These are phyloP conservation scores for Hemiscyllium ocellatum DNA, from an alignment of 2,113 vertebrate genomes.

Conservation along the genomic window DNA sequence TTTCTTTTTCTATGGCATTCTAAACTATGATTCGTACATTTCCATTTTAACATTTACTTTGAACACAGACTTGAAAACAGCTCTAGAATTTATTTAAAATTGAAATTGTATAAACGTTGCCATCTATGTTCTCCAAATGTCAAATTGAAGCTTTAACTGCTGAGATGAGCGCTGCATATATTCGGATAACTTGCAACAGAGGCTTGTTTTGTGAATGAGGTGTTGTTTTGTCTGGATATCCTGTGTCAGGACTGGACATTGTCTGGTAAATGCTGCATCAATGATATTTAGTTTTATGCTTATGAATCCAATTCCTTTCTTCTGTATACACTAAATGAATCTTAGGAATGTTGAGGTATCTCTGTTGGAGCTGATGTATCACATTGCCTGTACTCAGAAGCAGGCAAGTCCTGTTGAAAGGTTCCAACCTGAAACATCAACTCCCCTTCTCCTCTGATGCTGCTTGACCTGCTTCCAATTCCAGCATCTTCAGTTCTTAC, in stretches of 20 bases:
- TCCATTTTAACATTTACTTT: neutral
- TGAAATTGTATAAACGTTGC: neutral
- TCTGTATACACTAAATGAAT: neutral
- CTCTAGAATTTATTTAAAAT: neutral
- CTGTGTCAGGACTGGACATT: neutral
- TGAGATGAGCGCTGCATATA: neutral
- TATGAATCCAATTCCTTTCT: neutral
- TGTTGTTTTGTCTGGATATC: neutral
- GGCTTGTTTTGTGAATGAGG: neutral
- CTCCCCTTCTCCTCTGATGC: too few relatives aligned
- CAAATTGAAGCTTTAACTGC: conserved; percentile 5
- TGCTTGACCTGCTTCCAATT: too few relatives aligned
- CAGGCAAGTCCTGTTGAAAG: neutral
- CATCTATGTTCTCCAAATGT: neutral
- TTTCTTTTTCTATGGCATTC: neutral
- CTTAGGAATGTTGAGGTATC: neutral
- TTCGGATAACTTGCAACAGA: neutral
- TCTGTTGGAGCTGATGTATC: neutral
- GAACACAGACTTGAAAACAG: neutral
- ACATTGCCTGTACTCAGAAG: neutral
- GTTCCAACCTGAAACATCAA: too few relatives aligned
- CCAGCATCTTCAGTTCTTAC: too few relatives aligned
- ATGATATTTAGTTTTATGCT: neutral
- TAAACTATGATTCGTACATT: neutral
- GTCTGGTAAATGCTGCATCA: neutral